These are phyloP conservation scores for Iguana delicatissima DNA, from an alignment of 2,797 vertebrate genomes.

Conservation along the genomic window DNA sequence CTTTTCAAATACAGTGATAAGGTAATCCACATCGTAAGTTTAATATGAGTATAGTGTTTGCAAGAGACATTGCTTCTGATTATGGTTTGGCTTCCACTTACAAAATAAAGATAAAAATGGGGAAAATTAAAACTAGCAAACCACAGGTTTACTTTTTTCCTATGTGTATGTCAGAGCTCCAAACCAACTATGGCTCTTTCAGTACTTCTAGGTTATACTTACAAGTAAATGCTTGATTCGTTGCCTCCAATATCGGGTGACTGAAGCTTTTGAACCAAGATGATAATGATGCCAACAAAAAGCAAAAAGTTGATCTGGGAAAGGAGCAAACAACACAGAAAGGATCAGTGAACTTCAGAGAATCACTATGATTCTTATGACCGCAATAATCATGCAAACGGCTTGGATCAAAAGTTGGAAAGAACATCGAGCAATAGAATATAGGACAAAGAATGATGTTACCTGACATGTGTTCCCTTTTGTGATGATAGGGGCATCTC, in stretches of 20 bases:
- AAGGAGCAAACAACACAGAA: neutral
- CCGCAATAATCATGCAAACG: neutral
- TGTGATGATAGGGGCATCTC: neutral
- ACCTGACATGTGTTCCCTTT: neutral
- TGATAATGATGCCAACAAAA: conserved; percentile 97
- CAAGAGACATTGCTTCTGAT: conserved; percentile 9
- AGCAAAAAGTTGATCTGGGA: conserved; percentile 95
- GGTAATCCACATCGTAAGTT: rapidly evolving
- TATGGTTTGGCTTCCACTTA: neutral
- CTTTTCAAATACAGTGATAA: neutral
- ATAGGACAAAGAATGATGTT: neutral
- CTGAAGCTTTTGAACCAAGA: conserved; percentile 98
- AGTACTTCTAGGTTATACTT: conserved; percentile 75
- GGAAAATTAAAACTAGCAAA: conserved; percentile 12
- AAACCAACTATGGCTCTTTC: conserved; percentile 33
- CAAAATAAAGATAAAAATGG: neutral
- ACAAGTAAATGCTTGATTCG: conserved; percentile 99
- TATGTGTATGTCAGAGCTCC: conserved; percentile 69
- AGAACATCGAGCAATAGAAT: neutral
- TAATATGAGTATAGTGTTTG: neutral
- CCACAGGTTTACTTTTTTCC: conserved; percentile 54
- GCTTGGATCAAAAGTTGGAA: neutral
- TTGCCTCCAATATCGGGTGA: conserved; percentile 97
- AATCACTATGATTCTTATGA: neutral
- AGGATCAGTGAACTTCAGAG: neutral